phyloP scores from a whole-genome alignment of 53 echinoderm and acorn worm species.

The Arbacia lixula region DNA sequence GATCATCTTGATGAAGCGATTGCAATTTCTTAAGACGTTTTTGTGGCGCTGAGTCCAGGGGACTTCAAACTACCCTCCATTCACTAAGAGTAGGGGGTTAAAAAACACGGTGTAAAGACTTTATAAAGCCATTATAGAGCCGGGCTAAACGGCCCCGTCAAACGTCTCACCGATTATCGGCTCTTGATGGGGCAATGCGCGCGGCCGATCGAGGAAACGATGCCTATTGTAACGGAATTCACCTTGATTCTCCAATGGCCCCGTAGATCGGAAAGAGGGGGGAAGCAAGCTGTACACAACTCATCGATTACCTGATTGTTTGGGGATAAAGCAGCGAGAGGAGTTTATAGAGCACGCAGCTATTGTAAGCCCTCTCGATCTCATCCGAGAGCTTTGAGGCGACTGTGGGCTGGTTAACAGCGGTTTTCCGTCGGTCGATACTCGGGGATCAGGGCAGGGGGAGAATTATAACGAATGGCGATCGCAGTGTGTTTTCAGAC shows the following conservation, averaged over 20 bases:
- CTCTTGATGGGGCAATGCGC: slow-evolving; percentile 32
- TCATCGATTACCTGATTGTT: slow-evolving; percentile 31
- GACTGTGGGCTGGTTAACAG: too few species aligned
- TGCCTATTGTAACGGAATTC: slow-evolving; percentile 44
- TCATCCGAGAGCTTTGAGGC: too few species aligned
- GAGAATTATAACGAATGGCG: too few species aligned
- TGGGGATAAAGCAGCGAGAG: not conserved
- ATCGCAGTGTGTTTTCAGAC: too few species aligned
- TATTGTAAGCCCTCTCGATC: slow-evolving; percentile 33
- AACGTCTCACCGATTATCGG: slow-evolving; percentile 13
- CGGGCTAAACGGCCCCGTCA: slow-evolving; percentile 44
- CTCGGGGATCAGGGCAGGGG: not conserved
- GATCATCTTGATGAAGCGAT: too few species aligned
- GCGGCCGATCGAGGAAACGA: slow-evolving; percentile 26
- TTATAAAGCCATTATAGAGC: slow-evolving; percentile 50
- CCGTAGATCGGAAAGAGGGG: slow-evolving; percentile 1
- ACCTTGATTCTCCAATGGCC: slow-evolving; percentile 47
- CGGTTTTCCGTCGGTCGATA: slow-evolving; percentile 36
- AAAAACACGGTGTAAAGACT: slow-evolving; percentile 37
- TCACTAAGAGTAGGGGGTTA: slow-evolving; percentile 20
- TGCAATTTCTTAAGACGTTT: slow-evolving; percentile 43
- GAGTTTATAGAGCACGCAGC: slow-evolving; percentile 21
- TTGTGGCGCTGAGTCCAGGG: not conserved
- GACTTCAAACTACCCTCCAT: not conserved
- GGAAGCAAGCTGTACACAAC: not conserved